Evolutionary conservation across 1,140 invertebrate species (phyloP).

Genomic region (Sycobia sp.): DNA sequence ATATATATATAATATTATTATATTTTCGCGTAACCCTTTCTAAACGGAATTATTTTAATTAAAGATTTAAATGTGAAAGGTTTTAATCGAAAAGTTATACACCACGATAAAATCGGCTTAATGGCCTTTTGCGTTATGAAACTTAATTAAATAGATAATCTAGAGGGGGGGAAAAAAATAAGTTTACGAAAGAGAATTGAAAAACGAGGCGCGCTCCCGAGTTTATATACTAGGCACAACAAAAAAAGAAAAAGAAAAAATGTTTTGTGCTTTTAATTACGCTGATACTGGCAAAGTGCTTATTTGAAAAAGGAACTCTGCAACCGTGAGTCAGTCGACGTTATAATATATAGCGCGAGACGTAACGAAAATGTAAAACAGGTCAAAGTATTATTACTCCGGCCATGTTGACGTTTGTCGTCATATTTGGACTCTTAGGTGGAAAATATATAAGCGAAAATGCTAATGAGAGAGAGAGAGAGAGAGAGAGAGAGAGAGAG

Average conservation of each 20-base stretch:
- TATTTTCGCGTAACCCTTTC: slow-evolving; percentile 3
- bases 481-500: too few species aligned
- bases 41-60: slow-evolving; percentile 25
- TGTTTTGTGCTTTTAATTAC: slow-evolving; percentile 15
- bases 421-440: not conserved
- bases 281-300: not conserved
- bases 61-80: slow-evolving; percentile 17
- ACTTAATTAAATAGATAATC: slow-evolving; percentile 32
- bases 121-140: slow-evolving; percentile 24
- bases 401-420: slow-evolving; percentile 7
- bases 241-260: not conserved
- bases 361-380: slow-evolving; percentile 16
- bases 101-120: slow-evolving; percentile 24
- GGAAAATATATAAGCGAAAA: not conserved
- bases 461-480: slow-evolving; percentile 15
- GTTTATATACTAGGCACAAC: too few species aligned
- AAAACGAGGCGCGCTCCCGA: too few species aligned
- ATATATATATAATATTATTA: slow-evolving; percentile 23
- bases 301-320: not conserved
- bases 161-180: too few species aligned
- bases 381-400: slow-evolving; percentile 8
- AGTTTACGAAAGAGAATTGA: slow-evolving; percentile 4
- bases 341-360: too few species aligned
- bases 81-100: slow-evolving; percentile 28
- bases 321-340: too few species aligned